phyloP scores from a whole-genome alignment of 2,113 vertebrate genomes.

The Natator depressus region DNA sequence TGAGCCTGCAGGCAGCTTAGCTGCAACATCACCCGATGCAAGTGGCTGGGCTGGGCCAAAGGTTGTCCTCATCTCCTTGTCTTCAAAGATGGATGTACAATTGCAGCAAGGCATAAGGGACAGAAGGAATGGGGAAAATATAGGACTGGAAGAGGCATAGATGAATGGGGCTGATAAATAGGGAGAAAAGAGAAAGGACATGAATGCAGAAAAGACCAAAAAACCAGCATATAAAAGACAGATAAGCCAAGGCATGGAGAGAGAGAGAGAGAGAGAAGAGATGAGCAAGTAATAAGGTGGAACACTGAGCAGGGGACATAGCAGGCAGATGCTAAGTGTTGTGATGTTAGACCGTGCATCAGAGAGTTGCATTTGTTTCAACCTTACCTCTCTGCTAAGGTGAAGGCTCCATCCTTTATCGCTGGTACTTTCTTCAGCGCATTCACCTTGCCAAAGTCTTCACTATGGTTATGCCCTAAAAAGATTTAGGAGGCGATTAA shows the following conservation, averaged over 20 bases:
- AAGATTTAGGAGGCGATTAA: not conserved
- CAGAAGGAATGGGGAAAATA: slow-evolving; percentile 57
- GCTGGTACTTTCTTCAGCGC: slow-evolving; percentile 82
- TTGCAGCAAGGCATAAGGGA: not conserved
- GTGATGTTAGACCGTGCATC: not conserved
- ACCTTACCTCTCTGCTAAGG: slow-evolving; percentile 88
- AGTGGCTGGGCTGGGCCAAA: not conserved
- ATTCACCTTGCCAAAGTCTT: slow-evolving; percentile 85
- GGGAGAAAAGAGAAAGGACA: not conserved
- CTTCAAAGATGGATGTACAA: not conserved
- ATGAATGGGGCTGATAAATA: not conserved
- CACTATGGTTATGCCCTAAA: slow-evolving; percentile 82
- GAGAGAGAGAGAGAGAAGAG: not conserved
- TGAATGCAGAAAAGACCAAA: not conserved
- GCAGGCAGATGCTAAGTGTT: not conserved
- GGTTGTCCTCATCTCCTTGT: not conserved
- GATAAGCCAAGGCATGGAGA: not conserved
- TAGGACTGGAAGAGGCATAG: not conserved
- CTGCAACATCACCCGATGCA: not conserved
- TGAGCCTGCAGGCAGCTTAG: not conserved
- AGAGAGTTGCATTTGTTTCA: not conserved
- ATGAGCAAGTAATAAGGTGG: not conserved
- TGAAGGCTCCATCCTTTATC: slow-evolving; percentile 86
- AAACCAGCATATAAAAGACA: not conserved
- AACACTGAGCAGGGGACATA: not conserved